Percentiles rank a stretch among this genome's conserved stretches.
Evolutionary conservation across 2,888 invertebrate species (phyloP).

Genomic region (Trichogramma evanescens): DNA sequence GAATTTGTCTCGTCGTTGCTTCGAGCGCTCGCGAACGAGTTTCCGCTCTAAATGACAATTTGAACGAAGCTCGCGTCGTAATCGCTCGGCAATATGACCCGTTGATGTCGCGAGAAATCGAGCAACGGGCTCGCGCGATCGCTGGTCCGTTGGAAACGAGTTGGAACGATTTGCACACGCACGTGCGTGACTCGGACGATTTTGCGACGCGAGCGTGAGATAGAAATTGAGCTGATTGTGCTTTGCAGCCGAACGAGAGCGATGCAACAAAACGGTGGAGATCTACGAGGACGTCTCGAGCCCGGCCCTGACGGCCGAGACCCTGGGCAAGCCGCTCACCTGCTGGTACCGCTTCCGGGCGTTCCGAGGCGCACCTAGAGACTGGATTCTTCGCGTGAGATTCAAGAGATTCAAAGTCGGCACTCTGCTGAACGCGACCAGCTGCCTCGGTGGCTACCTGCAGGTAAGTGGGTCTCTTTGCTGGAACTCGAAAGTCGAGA

Average conservation of each 20-base stretch:
- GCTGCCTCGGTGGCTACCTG: constrained; percentile 81
- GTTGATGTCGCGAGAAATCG: too few relatives aligned
- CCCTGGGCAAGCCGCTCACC: constrained; percentile 77
- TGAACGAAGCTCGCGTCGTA: too few relatives aligned
- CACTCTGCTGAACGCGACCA: constrained; percentile 75
- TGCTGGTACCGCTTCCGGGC: constrained; percentile 88
- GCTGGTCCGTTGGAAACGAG: too few relatives aligned
- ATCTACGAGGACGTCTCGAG: constrained; percentile 88
- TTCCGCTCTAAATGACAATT: too few relatives aligned
- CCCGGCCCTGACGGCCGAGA: constrained; percentile 75
- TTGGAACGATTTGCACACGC: too few relatives aligned
- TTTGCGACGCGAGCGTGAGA: too few relatives aligned
- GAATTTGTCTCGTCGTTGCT: background rate
- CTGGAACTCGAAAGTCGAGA: background rate
- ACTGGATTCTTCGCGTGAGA: constrained; percentile 81
- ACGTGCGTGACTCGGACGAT: too few relatives aligned
- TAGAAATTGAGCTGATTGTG: background rate
- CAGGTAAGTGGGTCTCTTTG: constrained; percentile 59
- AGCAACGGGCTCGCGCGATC: too few relatives aligned
- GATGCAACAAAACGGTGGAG: constrained; percentile 90
- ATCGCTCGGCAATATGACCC: too few relatives aligned
- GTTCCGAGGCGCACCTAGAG: constrained; percentile 78
- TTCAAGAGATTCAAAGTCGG: constrained; percentile 93
- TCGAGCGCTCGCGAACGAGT: background rate
- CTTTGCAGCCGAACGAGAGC: constrained; percentile 62